Evolutionary conservation across 2,797 vertebrate genomes (phyloP), one percentile per base, ranked within the genome.

Genomic region (Tinamus major): DNA sequence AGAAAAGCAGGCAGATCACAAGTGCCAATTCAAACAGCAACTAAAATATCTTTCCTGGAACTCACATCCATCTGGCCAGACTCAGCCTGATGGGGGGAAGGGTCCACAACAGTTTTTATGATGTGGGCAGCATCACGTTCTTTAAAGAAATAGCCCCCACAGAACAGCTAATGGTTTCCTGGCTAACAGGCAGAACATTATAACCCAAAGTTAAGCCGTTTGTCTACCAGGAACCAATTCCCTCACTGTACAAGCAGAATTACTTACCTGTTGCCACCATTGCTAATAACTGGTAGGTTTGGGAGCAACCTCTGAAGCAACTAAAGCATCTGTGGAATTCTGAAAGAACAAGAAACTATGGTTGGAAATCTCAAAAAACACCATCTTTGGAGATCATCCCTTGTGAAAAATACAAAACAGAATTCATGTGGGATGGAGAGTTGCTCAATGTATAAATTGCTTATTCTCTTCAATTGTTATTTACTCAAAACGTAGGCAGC

Each of bases 321-420:
- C 41, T 8, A 39, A 24, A 58, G 61, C 44, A 19, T 93, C 89
- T 10, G 8, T 41, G 68, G 56, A 11, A 18, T 56, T 13, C 89
- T 93, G 87, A 68, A 95, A 94, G 35, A 90, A 92, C 7, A 92
- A 77, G 37, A 95, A 93, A 68, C 16, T 82, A 1, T 4, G 67
- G 39, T 0, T 85, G 61, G 89, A 93, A 79, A 78, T 33, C 6
- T 41, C 37, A 48, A 62, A 65, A 67, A 23, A 42, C 42, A 56
- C 19, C 46, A 82, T 4, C 37, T 4, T 2, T 29, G 6, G 55
- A 46, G 13, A 41, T 87, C 35, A 18, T 89, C 35, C 7, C 8
- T 79, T 41, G 6, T 20, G 48, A 68, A 61, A 76, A 69, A 87
- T 2, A 5, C 3, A 55, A 49, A 13, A 31, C 29, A 51, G 15